These are phyloP conservation scores for Phenganax subtilis DNA, from an alignment of 92 coral and sea anemone genomes.

Conservation along the genomic window DNA sequence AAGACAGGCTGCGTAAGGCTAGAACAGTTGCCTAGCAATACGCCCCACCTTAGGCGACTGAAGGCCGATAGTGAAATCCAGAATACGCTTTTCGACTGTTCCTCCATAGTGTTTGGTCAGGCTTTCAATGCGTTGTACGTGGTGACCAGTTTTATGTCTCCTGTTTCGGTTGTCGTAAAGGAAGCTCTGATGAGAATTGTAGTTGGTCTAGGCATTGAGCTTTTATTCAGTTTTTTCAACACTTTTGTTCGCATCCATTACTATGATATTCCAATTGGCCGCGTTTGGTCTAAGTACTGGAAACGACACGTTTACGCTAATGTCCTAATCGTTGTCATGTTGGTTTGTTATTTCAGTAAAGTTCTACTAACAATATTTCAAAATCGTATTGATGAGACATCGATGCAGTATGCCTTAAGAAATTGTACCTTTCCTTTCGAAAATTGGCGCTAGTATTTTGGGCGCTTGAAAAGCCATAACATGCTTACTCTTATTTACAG, in stretches of 20 bases:
- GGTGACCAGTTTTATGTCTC: background rate
- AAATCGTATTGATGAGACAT: background rate
- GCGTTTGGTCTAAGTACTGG: conserved; percentile 57
- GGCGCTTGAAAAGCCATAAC: too few species aligned
- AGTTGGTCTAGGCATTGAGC: conserved; percentile 59
- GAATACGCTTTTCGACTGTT: conserved; percentile 57
- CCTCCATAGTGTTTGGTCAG: conserved; percentile 8
- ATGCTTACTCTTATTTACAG: too few species aligned
- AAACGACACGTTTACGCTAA: conserved; percentile 40
- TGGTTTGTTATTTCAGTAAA: conserved; percentile 43
- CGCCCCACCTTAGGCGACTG: conserved; percentile 68
- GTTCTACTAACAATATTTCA: conserved; percentile 39
- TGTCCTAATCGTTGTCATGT: conserved; percentile 20
- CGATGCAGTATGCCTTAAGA: background rate
- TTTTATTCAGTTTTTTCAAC: conserved; percentile 53
- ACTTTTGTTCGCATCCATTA: conserved; percentile 45
- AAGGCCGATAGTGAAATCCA: conserved; percentile 71
- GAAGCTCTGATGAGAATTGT: conserved; percentile 46
- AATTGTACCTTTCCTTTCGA: background rate
- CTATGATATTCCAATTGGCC: conserved; percentile 45
- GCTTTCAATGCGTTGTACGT: background rate
- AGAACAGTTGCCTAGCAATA: conserved; percentile 9
- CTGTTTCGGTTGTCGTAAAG: background rate
- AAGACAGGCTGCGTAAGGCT: conserved; percentile 28
- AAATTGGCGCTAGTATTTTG: too few species aligned